These are phyloP conservation scores for Sipha flava DNA, from an alignment of 1,140 invertebrate genomes.

Conservation along the genomic window DNA sequence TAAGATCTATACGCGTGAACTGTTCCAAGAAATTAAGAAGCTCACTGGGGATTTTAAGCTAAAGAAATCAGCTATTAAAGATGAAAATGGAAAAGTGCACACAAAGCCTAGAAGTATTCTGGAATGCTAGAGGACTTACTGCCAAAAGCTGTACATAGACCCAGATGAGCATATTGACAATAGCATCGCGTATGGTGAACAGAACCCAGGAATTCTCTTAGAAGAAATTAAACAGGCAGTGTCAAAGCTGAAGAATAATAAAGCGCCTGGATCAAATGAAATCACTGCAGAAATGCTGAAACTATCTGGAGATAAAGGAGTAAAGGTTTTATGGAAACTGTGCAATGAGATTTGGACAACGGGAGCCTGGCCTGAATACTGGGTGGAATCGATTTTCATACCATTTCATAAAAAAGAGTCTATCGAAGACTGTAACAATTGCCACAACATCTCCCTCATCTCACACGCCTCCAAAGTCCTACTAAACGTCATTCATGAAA, in stretches of 20 bases:
- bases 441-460: constrained; percentile 36
- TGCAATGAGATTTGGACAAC: constrained; percentile 35
- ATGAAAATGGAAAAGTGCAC: constrained; percentile 1
- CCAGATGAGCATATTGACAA: neutral
- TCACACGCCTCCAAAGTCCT: constrained; percentile 36
- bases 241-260: constrained; percentile 35
- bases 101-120: neutral
- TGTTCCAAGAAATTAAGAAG: constrained; percentile 14
- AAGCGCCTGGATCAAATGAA: constrained; percentile 37
- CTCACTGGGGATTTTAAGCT: constrained; percentile 11
- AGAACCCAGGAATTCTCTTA: neutral
- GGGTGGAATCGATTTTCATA: constrained; percentile 35
- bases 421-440: constrained; percentile 34
- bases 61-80: neutral
- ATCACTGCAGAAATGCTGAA: constrained; percentile 38
- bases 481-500: constrained; percentile 36
- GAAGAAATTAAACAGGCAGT: constrained; percentile 21
- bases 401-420: constrained; percentile 35
- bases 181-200: neutral
- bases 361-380: constrained; percentile 35
- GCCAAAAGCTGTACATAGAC: constrained; percentile 22
- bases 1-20: constrained; percentile 13
- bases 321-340: constrained; percentile 22
- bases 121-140: constrained; percentile 9
- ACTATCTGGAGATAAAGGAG: constrained; percentile 23